Evolutionary conservation across 2,888 invertebrate genomes (phyloP).

Genomic region (Leptopilina drosophilae): DNA sequence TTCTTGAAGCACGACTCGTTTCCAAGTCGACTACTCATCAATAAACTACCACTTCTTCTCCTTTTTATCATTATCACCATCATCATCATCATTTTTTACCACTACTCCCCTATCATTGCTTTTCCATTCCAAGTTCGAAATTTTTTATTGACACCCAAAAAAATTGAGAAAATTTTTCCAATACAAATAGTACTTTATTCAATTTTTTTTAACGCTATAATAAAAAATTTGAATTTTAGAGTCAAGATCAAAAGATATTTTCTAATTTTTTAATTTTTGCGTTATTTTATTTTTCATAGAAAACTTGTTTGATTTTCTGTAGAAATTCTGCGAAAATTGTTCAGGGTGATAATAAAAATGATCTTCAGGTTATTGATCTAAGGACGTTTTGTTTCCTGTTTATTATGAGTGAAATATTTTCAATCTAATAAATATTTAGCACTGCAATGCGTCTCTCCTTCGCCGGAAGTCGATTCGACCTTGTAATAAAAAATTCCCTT

Average conservation of each 20-base stretch:
- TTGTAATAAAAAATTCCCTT: neutral
- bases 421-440: conserved; percentile 1
- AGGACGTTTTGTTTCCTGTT: neutral
- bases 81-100: conserved; percentile 1
- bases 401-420: neutral
- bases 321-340: neutral
- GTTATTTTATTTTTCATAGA: too few species aligned
- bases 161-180: neutral
- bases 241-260: too few species aligned
- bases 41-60: conserved; percentile 25
- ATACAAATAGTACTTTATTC: too few species aligned
- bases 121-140: neutral
- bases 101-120: neutral
- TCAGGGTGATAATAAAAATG: neutral
- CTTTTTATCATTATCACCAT: too few species aligned
- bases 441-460: conserved; percentile 33
- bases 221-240: too few species aligned
- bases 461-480: conserved; percentile 8
- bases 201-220: too few species aligned
- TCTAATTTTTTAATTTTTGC: too few species aligned
- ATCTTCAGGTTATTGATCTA: neutral
- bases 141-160: too few species aligned
- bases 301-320: too few species aligned
- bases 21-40: conserved; percentile 27
- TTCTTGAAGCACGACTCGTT: neutral